These are phyloP conservation scores for Anaspis maculata DNA, from an alignment of 2,888 invertebrate genomes.

Conservation along the genomic window DNA sequence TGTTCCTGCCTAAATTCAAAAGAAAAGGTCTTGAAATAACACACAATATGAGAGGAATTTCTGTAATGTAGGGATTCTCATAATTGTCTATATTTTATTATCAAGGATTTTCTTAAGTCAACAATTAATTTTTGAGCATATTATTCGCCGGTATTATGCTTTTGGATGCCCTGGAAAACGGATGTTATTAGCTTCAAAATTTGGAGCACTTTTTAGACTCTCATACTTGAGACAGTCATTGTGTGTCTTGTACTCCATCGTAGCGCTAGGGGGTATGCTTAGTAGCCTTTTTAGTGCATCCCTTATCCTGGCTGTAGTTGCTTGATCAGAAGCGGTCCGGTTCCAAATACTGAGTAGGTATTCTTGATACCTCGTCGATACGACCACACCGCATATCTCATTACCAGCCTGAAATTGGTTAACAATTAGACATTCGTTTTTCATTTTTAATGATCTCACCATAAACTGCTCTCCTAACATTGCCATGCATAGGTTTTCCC, in stretches of 20 bases:
- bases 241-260: slow-evolving; percentile 90
- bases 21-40: no score
- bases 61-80: neutral
- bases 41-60: neutral
- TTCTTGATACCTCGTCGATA: slow-evolving; percentile 92
- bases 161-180: slow-evolving; percentile 36
- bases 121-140: slow-evolving; percentile 37
- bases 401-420: slow-evolving; percentile 69
- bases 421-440: slow-evolving; percentile 7
- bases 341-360: slow-evolving; percentile 97
- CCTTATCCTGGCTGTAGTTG: slow-evolving; percentile 82
- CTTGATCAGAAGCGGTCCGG: slow-evolving; percentile 83
- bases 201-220: slow-evolving; percentile 4
- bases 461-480: slow-evolving; percentile 99
- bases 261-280: slow-evolving; percentile 85
- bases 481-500: slow-evolving; percentile 98
- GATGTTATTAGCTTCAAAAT: slow-evolving; percentile 6
- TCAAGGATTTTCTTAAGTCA: neutral
- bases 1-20: no score
- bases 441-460: slow-evolving; percentile 41
- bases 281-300: slow-evolving; percentile 92
- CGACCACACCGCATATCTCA: slow-evolving; percentile 96
- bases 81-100: neutral
- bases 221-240: slow-evolving; percentile 72
- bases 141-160: slow-evolving; percentile 33